phyloP scores from a whole-genome alignment of 2,797 vertebrate genomes.

The Melanotaenia nigrans region DNA sequence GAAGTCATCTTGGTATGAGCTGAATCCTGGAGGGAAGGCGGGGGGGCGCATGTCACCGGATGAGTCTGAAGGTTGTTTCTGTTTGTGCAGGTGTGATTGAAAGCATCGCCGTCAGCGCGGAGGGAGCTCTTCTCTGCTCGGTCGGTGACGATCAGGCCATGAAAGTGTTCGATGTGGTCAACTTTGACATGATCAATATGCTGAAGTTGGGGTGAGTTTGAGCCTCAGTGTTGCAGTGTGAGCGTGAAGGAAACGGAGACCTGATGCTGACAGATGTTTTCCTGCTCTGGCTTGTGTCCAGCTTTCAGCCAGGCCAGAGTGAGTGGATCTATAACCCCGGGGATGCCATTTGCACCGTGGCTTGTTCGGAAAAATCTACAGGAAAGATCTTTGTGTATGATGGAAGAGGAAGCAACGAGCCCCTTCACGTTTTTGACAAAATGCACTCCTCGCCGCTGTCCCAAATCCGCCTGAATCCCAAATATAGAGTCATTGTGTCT shows the following conservation, averaged over 20 bases:
- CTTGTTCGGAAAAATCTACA: conserved; percentile 95
- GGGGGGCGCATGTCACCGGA: too few species aligned
- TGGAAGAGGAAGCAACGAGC: conserved; percentile 90
- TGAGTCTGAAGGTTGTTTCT: background rate
- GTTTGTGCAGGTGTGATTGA: conserved; percentile 89
- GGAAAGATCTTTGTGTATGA: conserved; percentile 97
- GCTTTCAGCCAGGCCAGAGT: conserved; percentile 93
- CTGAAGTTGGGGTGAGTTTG: conserved; percentile 92
- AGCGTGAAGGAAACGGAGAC: background rate
- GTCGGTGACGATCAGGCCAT: conserved; percentile 98
- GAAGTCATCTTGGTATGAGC: conserved; percentile 90
- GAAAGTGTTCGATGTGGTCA: conserved; percentile 99
- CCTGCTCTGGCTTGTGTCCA: too few species aligned
- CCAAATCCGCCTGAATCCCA: conserved; percentile 91
- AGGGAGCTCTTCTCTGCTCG: conserved; percentile 93
- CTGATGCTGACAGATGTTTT: background rate
- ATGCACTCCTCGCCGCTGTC: conserved; percentile 91
- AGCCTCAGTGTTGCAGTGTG: background rate
- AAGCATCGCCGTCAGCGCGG: conserved; percentile 91
- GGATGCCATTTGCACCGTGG: conserved; percentile 95
- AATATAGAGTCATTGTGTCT: conserved; percentile 91
- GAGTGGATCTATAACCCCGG: conserved; percentile 98
- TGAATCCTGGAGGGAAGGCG: too few species aligned
- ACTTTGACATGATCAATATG: conserved; percentile 99
- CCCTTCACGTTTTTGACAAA: conserved; percentile 92